Evolutionary conservation across 2,113 vertebrate genomes (phyloP).

Genomic region (Antennarius striatus): DNA sequence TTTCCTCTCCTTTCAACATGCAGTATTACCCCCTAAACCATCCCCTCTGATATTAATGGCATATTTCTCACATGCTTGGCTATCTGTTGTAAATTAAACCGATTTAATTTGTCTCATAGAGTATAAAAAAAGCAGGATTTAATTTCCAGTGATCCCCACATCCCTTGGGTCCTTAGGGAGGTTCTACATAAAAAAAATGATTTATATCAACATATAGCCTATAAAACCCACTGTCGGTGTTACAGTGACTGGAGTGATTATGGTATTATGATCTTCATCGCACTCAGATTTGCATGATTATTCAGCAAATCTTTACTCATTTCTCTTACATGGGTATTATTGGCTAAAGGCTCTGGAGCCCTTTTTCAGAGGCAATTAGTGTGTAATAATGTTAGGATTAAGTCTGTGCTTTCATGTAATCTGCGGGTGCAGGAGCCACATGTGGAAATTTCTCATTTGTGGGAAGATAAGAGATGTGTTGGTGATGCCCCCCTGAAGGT

Average conservation of each 20-base stretch:
- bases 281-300: background rate
- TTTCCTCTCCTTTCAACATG: constrained; percentile 40
- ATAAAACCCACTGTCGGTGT: too few relatives aligned
- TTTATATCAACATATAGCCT: too few relatives aligned
- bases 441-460: constrained; percentile 44
- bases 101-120: background rate
- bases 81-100: background rate
- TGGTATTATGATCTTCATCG: background rate
- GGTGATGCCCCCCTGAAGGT: constrained; percentile 44
- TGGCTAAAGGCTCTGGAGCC: background rate
- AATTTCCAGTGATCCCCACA: constrained; percentile 16
- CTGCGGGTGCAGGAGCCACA: constrained; percentile 23
- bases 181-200: constrained; percentile 19
- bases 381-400: constrained; percentile 14
- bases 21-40: constrained; percentile 15
- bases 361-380: background rate
- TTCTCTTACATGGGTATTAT: background rate
- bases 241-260: background rate
- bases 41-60: constrained; percentile 1
- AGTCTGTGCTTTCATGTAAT: constrained; percentile 17
- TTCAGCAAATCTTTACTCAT: background rate
- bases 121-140: background rate
- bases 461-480: constrained; percentile 7
- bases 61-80: background rate
- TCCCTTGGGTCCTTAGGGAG: constrained; percentile 28